Percentiles rank a stretch among this genome's conserved stretches.
These are phyloP conservation scores for Acanthornis magna DNA, from an alignment of 2,797 vertebrate genomes.

Conservation along the genomic window DNA sequence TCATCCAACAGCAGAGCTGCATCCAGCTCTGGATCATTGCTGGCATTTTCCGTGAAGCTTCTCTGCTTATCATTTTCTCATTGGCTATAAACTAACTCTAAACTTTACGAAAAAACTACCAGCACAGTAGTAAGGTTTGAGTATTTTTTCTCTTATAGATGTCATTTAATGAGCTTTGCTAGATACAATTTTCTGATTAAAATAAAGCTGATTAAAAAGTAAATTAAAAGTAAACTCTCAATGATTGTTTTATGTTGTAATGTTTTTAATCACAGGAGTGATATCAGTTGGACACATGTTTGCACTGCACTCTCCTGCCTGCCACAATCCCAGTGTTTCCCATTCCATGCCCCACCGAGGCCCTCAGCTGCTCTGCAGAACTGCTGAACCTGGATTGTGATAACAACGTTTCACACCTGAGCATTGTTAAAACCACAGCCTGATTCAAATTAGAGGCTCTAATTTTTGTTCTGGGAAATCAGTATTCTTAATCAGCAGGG, in stretches of 20 bases:
- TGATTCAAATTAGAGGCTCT: slow-evolving; percentile 5
- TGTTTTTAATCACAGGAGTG: slow-evolving; percentile 41
- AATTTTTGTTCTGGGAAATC: slow-evolving; percentile 22
- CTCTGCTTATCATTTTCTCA: neutral
- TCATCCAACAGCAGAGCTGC: neutral
- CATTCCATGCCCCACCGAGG: neutral
- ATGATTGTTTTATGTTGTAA: slow-evolving; percentile 53
- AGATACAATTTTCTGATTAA: slow-evolving; percentile 78
- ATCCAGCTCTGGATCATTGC: neutral
- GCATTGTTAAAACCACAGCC: neutral
- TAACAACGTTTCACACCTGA: neutral
- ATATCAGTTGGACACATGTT: slow-evolving; percentile 42
- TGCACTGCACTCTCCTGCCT: slow-evolving; percentile 5
- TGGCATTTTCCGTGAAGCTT: neutral
- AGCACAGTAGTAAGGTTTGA: slow-evolving; percentile 10
- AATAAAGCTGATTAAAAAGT: slow-evolving; percentile 74
- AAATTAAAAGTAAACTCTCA: slow-evolving; percentile 75
- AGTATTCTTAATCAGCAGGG: slow-evolving; percentile 26
- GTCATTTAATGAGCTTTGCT: slow-evolving; percentile 56
- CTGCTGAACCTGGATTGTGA: neutral
- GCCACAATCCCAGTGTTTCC: neutral
- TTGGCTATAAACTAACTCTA: neutral
- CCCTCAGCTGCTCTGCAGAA: neutral
- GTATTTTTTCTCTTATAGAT: slow-evolving; percentile 44
- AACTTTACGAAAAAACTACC: slow-evolving; percentile 20